Percentiles rank a stretch among this genome's conserved stretches.
These are phyloP conservation scores for Maconellicoccus hirsutus DNA, from an alignment of 1,140 invertebrate genomes.

Conservation along the genomic window DNA sequence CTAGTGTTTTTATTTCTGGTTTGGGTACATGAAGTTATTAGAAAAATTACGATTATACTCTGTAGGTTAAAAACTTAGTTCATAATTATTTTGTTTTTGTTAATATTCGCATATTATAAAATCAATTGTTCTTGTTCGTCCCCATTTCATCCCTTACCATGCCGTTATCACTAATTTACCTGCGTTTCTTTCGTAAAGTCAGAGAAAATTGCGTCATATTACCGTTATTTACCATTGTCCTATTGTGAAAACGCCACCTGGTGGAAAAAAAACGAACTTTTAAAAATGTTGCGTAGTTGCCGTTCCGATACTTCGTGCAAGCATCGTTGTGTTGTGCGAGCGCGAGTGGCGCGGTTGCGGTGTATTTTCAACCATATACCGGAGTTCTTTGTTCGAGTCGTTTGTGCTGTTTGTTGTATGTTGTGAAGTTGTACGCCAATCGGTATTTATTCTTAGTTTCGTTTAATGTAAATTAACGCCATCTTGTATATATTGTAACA, in stretches of 20 bases:
- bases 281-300: not conserved
- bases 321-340: not conserved
- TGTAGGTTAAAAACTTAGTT: too few species aligned
- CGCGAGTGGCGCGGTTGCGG: not conserved
- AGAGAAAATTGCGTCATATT: too few species aligned
- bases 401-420: not conserved
- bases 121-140: too few species aligned
- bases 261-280: not conserved
- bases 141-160: too few species aligned
- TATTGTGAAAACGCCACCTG: not conserved
- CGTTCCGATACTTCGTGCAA: not conserved
- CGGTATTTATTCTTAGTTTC: not conserved
- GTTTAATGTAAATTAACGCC: not conserved
- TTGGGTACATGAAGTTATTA: too few species aligned
- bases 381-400: slow-evolving; percentile 7
- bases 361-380: not conserved
- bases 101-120: too few species aligned
- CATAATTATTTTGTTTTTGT: too few species aligned
- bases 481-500: slow-evolving; percentile 9
- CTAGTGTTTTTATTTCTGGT: too few species aligned
- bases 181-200: too few species aligned
- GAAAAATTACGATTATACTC: too few species aligned
- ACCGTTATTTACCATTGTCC: too few species aligned
- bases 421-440: not conserved
- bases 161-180: too few species aligned